Percentiles rank a stretch among this genome's conserved stretches.
Evolutionary conservation across 2,888 invertebrate species (phyloP).

Genomic region (Gnatocerus cornutus): DNA sequence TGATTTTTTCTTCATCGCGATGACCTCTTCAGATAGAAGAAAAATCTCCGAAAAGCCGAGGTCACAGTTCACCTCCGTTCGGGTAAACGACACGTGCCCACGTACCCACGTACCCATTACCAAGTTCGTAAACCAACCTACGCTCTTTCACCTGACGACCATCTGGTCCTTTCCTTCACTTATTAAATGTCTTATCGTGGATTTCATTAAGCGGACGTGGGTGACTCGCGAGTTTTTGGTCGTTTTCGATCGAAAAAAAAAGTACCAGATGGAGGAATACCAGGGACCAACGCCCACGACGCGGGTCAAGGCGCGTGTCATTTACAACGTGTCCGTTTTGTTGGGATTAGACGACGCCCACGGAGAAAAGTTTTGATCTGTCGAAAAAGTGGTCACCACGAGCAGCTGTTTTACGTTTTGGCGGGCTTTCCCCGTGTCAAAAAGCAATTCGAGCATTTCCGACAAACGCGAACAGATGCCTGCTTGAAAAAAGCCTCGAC

Average conservation of each 20-base stretch:
- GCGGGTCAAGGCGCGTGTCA: conserved; percentile 46
- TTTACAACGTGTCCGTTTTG: conserved; percentile 54
- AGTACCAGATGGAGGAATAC: background rate
- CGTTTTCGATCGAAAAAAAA: background rate
- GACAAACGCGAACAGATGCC: conserved; percentile 26
- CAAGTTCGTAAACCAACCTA: conserved; percentile 43
- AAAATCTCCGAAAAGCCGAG: conserved; percentile 31
- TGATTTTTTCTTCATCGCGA: background rate
- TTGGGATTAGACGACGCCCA: conserved; percentile 28
- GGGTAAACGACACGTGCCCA: conserved; percentile 56
- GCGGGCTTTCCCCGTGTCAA: too few species aligned
- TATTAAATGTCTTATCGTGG: conserved; percentile 29
- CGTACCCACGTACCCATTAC: conserved; percentile 56
- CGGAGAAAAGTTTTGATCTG: conserved; percentile 3
- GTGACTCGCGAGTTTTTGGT: conserved; percentile 3
- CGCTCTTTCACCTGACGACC: conserved; percentile 53
- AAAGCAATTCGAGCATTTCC: conserved; percentile 14
- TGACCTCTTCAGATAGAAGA: background rate
- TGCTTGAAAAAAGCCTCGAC: conserved; percentile 23
- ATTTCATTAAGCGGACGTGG: conserved; percentile 34
- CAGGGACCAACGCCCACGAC: conserved; percentile 17
- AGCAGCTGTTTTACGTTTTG: too few species aligned
- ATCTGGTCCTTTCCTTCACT: conserved; percentile 49
- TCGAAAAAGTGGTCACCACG: background rate
- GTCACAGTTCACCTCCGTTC: conserved; percentile 47